Percentiles rank a stretch among this genome's conserved stretches.
Conservation (phyloP, 2,113 vertebrate genomes). For the Typhlomys cinereus region DNA sequence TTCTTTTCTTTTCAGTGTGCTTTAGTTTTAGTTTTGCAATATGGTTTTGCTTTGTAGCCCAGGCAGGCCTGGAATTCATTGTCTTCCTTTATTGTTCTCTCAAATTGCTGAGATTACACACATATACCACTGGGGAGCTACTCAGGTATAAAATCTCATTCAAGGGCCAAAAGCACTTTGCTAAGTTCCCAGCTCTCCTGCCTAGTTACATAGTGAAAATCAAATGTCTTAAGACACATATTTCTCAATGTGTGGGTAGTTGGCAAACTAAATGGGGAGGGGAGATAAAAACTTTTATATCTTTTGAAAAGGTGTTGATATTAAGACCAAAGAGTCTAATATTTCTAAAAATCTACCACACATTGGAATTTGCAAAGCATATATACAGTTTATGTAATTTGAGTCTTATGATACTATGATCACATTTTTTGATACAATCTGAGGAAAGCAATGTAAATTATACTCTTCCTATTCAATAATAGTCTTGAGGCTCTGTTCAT, state of each 20-base stretch:
- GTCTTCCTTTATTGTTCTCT: not conserved
- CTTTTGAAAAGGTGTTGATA: constrained; percentile 5
- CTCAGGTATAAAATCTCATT: not conserved
- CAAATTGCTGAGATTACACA: not conserved
- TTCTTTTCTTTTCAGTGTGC: too few relatives aligned
- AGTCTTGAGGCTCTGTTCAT: not conserved
- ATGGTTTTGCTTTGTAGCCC: not conserved
- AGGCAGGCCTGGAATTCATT: not conserved
- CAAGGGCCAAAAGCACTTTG: constrained; percentile 22
- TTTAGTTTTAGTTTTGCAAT: not conserved
- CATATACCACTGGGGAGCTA: not conserved
- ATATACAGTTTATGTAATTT: not conserved
- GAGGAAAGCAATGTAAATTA: not conserved
- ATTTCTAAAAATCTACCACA: not conserved
- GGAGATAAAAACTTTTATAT: not conserved
- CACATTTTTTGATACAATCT: not conserved
- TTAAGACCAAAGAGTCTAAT: not conserved
- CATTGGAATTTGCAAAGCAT: constrained; percentile 4
- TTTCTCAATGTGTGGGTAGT: constrained; percentile 25
- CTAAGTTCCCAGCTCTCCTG: constrained; percentile 10
- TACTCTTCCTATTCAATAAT: not conserved
- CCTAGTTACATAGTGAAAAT: constrained; percentile 35
- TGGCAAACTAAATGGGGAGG: constrained; percentile 20
- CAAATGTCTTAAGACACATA: constrained; percentile 14
- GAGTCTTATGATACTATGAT: not conserved